Evolutionary conservation across 2,888 invertebrate species (phyloP).

Genomic region (Magallana nippona): DNA sequence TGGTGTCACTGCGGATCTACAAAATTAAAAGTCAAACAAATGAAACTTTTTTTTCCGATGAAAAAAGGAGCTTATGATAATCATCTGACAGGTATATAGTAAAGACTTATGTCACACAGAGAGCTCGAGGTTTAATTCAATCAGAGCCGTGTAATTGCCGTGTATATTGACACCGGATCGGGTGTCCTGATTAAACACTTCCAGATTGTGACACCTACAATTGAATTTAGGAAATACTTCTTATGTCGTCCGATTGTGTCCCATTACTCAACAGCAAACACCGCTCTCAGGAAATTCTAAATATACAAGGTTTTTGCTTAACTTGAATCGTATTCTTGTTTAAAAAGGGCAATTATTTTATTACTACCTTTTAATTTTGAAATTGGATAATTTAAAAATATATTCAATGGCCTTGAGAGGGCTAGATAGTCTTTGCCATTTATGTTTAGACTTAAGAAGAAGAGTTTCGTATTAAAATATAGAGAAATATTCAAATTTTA

Average conservation of each 20-base stretch:
- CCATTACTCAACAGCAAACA: not conserved
- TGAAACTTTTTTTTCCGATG: slow-evolving; percentile 26
- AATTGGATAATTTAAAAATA: too few relatives aligned
- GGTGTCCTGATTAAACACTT: slow-evolving; percentile 14
- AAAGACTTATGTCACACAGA: slow-evolving; percentile 6
- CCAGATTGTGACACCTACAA: slow-evolving; percentile 13
- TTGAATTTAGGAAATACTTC: not conserved
- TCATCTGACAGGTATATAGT: not conserved
- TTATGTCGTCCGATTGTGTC: not conserved
- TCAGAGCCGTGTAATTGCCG: not conserved
- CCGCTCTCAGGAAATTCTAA: not conserved
- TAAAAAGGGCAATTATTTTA: too few relatives aligned
- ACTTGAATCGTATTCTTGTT: too few relatives aligned
- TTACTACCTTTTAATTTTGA: too few relatives aligned
- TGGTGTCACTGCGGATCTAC: slow-evolving; percentile 10
- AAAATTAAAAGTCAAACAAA: slow-evolving; percentile 34
- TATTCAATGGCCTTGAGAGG: too few relatives aligned
- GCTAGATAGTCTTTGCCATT: too few relatives aligned
- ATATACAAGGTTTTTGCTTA: too few relatives aligned
- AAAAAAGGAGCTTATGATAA: not conserved
- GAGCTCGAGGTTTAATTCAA: slow-evolving; percentile 10
- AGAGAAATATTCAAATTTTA: too few relatives aligned
- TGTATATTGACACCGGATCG: slow-evolving; percentile 24
- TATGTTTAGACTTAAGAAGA: too few relatives aligned
- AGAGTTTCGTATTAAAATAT: too few relatives aligned